Percentiles rank a stretch among this genome's conserved stretches.
Conservation (phyloP, 2,113 vertebrate species). For the Paradisaea rubra region DNA sequence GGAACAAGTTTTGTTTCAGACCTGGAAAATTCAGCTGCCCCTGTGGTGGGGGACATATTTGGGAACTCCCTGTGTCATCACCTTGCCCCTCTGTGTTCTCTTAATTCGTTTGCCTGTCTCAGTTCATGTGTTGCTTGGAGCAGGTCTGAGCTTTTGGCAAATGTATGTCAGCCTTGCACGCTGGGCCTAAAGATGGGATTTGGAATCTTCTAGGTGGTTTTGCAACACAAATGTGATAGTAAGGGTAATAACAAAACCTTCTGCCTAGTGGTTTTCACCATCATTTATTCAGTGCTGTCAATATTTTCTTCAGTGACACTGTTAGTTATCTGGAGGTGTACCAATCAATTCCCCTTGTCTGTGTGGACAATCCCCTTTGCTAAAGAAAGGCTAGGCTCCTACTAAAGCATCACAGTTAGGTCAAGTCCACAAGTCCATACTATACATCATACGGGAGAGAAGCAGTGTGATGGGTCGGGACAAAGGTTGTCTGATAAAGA, state of each 20-base stretch:
- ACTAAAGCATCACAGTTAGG: neutral
- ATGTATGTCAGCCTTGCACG: neutral
- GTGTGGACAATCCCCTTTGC: neutral
- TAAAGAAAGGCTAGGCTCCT: constrained; percentile 50
- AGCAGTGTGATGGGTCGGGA: neutral
- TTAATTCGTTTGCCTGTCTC: neutral
- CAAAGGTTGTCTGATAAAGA: constrained; percentile 31
- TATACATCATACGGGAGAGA: neutral
- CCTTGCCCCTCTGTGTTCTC: neutral
- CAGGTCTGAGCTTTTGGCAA: neutral
- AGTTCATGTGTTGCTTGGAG: neutral
- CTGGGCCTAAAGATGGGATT: neutral
- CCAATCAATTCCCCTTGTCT: neutral
- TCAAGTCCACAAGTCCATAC: constrained; percentile 4
- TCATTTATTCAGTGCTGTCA: neutral
- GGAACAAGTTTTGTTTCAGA: neutral
- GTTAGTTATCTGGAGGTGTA: neutral
- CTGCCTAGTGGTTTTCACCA: neutral
- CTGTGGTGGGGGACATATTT: neutral
- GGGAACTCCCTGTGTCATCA: neutral
- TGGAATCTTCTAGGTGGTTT: neutral
- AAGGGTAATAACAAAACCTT: neutral
- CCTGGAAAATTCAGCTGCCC: neutral
- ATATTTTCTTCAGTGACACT: neutral
- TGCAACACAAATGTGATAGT: neutral